Base-by-base conservation (phyloP, 2,888 invertebrate species). In the Pyrrhopygopsis socrates region DNA sequence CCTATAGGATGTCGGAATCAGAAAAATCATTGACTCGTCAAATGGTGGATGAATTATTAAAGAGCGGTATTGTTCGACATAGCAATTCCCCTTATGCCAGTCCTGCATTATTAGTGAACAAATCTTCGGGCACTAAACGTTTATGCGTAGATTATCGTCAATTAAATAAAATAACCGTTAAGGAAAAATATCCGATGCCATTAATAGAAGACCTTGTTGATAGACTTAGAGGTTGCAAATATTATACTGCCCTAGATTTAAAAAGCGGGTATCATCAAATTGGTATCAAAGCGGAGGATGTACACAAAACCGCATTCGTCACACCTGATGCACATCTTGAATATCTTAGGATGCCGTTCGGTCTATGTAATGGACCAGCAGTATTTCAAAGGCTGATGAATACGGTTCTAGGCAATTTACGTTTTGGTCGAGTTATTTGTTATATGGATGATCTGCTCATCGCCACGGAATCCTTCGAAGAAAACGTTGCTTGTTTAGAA, bases 111-210 rank as follows among this genome's bases (percentile, higher is more conserved):
- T 58, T 95, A 2, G 95, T 95, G 1, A 30, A 75, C 9, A 95
- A 95, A 76, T 84, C 89, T 50, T 90, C 85, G 18, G 92, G 91
- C 8, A 89, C 91, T 45, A 45, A 79, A 5, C 84, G 94, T 9
- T 74, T 95, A 68, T 89, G 88, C 30, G 58, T 95, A 20, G 95
- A 95, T 81, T 96, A 92, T 30, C 80, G 95, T 3, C 24, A 34
- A 9, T 41, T 96, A 4, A 96, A 96, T 82, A 85, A 88, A 22
- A 89, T 92, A 0, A 96, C 95, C 0, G 91, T 95, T 5, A 93
- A 94, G 2, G 95, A 95, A 71, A 83, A 93, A 67, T 88, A 88
- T n/a, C 90, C 88, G 0, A 78, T 90, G 84, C 88, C 91, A 6
- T 71, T 87, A 9, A 82, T 85, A n/a, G 86, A 89, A 15, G 94